Conservation (phyloP, 92 coral and sea anemone genomes). For the Porites cylindrica region DNA sequence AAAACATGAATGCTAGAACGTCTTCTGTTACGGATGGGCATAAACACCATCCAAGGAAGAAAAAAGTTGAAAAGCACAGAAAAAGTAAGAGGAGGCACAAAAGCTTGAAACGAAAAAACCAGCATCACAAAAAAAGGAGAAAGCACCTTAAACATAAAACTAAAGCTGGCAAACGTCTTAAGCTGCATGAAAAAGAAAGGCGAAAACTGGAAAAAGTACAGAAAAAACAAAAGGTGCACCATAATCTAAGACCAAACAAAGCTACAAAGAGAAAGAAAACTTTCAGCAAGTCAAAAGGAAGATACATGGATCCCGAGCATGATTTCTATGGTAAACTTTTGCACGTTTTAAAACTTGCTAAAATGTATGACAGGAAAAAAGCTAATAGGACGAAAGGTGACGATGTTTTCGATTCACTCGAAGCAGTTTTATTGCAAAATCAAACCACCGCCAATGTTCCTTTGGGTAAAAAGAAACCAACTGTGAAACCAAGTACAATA, state of each 20-base stretch:
- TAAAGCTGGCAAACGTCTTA: background rate
- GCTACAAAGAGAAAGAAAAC: background rate
- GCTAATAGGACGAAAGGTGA: constrained; percentile 27
- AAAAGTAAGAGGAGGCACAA: background rate
- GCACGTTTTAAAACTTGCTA: constrained; percentile 65
- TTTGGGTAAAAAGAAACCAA: constrained; percentile 10
- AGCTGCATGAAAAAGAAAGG: background rate
- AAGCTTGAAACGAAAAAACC: background rate
- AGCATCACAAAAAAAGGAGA: background rate
- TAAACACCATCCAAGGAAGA: background rate
- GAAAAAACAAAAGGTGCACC: background rate
- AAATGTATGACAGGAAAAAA: constrained; percentile 35
- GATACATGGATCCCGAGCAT: constrained; percentile 28
- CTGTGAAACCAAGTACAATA: constrained; percentile 3
- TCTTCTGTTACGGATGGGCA: background rate
- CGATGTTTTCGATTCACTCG: constrained; percentile 56
- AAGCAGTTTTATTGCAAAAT: constrained; percentile 32
- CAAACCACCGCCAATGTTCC: constrained; percentile 17
- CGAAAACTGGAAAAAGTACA: background rate
- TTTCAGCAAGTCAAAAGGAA: background rate
- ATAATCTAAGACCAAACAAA: background rate
- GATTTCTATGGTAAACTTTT: constrained; percentile 74
- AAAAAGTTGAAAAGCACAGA: constrained; percentile 7
- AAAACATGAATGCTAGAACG: background rate
- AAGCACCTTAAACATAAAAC: background rate